Evolutionary conservation across 2,888 invertebrate species (phyloP), one percentile per base, ranked within the genome.

Genomic region (Erynnis tages): DNA sequence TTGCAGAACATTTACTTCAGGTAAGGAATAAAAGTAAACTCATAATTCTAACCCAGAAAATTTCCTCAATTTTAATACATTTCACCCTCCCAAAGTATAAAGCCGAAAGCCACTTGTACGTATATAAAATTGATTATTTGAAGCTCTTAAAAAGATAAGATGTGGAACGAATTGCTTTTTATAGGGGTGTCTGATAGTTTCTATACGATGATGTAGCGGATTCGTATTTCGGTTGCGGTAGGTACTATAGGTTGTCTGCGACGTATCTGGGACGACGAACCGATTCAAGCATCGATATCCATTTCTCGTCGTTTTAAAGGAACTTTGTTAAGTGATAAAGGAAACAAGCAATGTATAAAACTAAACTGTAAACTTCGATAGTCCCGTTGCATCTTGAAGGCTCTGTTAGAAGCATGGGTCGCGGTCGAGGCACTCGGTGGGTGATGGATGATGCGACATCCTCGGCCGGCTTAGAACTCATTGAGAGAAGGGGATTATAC

Each of bases 361-460:
- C 3, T 4, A 7, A 2, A 4, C 3, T 3, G 1, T 19, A 13
- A 16, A 25, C 17, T 27, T 43, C 35, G 8, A 11, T 2, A n/a
- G 3, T 10, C 13, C 17, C 1, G n/a, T 17, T 16, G 2, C 4
- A 11, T 27, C 17, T 43, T 43, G 5, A 10, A 11, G 14, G 7
- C 16, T 17, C 27, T 58, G 53, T 53, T 60, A 54, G 52, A 59
- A 61, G 64, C 55, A 61, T 59, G 68, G 65, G 63, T 59, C 64
- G 67, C 60, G 66, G 60, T 67, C 67, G 63, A 62, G 63, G 64
- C 65, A 69, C 71, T 73, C 67, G 59, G 60, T 56, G 67, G 53
- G 79, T 87, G 86, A 87, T 88, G 78, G 82, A 86, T 87, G 81
- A 79, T 66, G 73, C 73, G 74, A 78, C 82, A 76, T 79, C 82